These are phyloP conservation scores for Taeniopygia guttata DNA, from an alignment of 2,797 vertebrate genomes.

Conservation along the genomic window DNA sequence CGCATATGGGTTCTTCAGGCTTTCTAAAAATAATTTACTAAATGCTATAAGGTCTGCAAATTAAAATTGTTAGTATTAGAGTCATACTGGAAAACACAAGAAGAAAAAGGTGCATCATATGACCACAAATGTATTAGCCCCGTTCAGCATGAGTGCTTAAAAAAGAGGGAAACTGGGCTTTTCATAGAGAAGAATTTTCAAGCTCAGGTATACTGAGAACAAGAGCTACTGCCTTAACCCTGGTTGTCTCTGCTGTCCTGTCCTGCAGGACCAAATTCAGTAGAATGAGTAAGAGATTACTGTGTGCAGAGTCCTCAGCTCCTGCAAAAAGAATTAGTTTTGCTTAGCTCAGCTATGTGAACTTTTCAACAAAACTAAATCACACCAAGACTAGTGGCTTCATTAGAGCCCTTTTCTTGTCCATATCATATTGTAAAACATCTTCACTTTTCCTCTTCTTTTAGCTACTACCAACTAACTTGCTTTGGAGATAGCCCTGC, in stretches of 20 bases:
- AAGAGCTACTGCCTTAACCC: background rate
- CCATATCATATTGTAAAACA: accelerated
- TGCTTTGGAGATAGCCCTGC: background rate
- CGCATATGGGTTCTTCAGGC: background rate
- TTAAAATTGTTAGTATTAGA: background rate
- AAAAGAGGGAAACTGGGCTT: background rate
- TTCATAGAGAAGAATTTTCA: background rate
- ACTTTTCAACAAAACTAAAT: background rate
- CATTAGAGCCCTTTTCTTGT: background rate
- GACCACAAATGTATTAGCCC: background rate
- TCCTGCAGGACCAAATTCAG: background rate
- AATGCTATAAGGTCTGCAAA: background rate
- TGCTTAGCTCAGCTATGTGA: background rate
- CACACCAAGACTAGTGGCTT: background rate
- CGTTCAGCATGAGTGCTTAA: background rate
- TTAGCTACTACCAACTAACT: background rate
- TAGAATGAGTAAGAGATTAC: background rate
- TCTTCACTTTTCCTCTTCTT: background rate
- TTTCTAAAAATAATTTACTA: background rate
- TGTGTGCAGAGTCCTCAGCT: background rate
- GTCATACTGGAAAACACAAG: background rate
- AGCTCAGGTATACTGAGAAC: background rate
- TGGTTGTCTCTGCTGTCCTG: background rate
- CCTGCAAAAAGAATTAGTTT: background rate
- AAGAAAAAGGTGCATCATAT: background rate